Percentiles rank a stretch among this genome's conserved stretches.
Evolutionary conservation across 2,797 vertebrate species (phyloP).

Genomic region (Gobionotothen gibberifrons): DNA sequence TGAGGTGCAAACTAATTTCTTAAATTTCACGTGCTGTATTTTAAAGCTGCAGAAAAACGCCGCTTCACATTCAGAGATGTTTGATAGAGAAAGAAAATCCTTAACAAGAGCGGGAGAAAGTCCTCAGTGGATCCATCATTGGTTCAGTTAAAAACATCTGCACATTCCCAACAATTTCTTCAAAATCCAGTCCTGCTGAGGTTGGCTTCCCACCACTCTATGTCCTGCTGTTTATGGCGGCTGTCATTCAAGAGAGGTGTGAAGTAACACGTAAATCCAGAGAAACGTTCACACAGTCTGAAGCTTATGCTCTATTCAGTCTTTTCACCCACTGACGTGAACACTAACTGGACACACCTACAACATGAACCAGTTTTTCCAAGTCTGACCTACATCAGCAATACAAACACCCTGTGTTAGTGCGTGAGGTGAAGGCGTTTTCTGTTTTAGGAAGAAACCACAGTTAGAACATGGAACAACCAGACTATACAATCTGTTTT

Average conservation of each 20-base stretch:
- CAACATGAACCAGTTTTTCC: conserved; percentile 81
- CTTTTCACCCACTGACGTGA: conserved; percentile 51
- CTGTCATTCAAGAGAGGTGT: conserved; percentile 32
- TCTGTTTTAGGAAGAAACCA: conserved; percentile 65
- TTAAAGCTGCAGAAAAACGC: conserved; percentile 10
- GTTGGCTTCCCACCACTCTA: neutral
- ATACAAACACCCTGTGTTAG: conserved; percentile 78
- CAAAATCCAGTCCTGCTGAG: neutral
- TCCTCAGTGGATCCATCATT: conserved; percentile 4
- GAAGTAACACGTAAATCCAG: conserved; percentile 11
- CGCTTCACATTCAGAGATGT: conserved; percentile 8
- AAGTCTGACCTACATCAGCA: conserved; percentile 76
- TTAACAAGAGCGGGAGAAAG: conserved; percentile 4
- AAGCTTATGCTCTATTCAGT: conserved; percentile 34
- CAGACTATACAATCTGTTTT: conserved; percentile 10
- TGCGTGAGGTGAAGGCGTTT: conserved; percentile 67
- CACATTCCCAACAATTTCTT: neutral
- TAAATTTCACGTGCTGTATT: neutral
- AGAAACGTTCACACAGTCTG: conserved; percentile 22
- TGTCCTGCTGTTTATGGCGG: conserved; percentile 16
- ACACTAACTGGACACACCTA: conserved; percentile 75
- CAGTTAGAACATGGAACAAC: conserved; percentile 53
- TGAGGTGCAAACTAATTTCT: conserved; percentile 30
- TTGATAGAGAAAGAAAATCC: conserved; percentile 14
- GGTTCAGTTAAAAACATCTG: conserved; percentile 7